Percentiles rank a stretch among this genome's conserved stretches.
Evolutionary conservation across 2,113 vertebrate genomes (phyloP).

Genomic region (Centrocercus urophasianus): DNA sequence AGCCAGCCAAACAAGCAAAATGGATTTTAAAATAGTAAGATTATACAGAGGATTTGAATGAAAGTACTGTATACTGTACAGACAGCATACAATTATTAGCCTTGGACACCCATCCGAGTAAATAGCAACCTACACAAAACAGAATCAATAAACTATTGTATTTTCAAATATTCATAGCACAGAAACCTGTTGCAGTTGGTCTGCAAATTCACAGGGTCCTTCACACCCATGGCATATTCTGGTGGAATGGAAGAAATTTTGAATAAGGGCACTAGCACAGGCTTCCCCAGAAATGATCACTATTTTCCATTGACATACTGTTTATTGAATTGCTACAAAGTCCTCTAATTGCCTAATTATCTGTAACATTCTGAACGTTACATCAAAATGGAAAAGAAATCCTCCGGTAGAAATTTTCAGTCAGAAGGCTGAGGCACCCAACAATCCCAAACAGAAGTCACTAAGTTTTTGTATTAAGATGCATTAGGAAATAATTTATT

Average conservation of each 20-base stretch:
- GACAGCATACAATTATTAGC: not conserved
- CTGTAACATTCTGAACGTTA: not conserved
- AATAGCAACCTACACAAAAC: not conserved
- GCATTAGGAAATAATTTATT: not conserved
- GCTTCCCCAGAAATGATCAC: not conserved
- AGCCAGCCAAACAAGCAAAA: not conserved
- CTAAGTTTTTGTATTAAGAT: not conserved
- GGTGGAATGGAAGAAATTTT: not conserved
- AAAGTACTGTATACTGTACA: not conserved
- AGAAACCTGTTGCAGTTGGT: not conserved
- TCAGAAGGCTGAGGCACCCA: not conserved
- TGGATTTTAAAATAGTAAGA: not conserved
- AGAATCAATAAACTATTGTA: not conserved
- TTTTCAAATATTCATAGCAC: not conserved
- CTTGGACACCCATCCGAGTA: not conserved
- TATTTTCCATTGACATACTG: not conserved
- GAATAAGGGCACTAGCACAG: not conserved
- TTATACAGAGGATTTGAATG: not conserved
- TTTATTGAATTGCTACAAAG: not conserved
- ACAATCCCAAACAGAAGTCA: not conserved
- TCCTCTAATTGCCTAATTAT: not conserved
- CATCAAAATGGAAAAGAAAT: constrained; percentile 20
- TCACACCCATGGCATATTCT: not conserved
- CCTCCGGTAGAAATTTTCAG: not conserved
- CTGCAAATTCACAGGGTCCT: not conserved